These are phyloP conservation scores for Puffinus mauretanicus DNA, from an alignment of 2,113 vertebrate species.

Conservation along the genomic window DNA sequence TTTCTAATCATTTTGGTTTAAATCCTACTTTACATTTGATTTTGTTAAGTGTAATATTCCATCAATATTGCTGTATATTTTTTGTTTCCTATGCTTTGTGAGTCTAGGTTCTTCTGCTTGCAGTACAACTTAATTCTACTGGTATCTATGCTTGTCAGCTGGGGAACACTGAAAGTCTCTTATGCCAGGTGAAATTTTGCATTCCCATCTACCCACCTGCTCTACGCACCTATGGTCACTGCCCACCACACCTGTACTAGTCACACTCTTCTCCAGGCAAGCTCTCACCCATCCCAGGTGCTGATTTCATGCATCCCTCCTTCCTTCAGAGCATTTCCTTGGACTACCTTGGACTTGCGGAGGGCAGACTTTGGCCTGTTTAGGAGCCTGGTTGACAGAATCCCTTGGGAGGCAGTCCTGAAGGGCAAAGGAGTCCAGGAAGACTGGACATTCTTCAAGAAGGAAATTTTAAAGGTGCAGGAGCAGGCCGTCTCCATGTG, in stretches of 20 bases:
- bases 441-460: background rate
- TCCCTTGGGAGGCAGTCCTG: background rate
- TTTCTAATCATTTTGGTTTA: background rate
- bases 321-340: background rate
- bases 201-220: background rate
- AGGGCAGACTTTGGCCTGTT: background rate
- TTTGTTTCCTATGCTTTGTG: background rate
- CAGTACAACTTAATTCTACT: background rate
- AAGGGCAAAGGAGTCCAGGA: background rate
- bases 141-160: background rate
- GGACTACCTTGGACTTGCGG: background rate
- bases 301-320: background rate
- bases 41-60: background rate
- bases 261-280: background rate
- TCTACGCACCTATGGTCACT: background rate
- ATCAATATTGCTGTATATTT: background rate
- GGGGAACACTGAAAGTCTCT: background rate
- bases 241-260: background rate
- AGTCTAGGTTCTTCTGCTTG: background rate
- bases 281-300: background rate
- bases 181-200: background rate
- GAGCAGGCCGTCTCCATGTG: background rate
- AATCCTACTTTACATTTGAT: background rate
- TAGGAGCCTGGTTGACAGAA: background rate
- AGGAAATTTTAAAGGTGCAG: background rate